Evolutionary conservation across 2,888 invertebrate species (phyloP).

Genomic region (Ametastegia equiseti): DNA sequence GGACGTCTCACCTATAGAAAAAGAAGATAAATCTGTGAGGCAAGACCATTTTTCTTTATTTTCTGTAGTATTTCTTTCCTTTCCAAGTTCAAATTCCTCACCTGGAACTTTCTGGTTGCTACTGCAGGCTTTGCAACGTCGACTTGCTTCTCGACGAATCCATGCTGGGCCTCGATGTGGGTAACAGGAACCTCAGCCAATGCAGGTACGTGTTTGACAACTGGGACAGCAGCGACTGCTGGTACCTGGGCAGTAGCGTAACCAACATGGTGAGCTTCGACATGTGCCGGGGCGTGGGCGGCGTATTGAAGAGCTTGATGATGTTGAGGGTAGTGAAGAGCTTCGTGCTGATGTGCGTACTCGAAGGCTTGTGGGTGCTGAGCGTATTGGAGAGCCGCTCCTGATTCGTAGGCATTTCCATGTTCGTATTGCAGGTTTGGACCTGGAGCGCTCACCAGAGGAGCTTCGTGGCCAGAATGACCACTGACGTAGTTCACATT

Average conservation of each 20-base stretch:
- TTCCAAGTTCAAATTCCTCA: conserved; percentile 49
- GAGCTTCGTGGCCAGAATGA: conserved; percentile 64
- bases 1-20: conserved; percentile 77
- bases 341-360: conserved; percentile 51
- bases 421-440: conserved; percentile 41
- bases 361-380: conserved; percentile 42
- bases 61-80: neutral
- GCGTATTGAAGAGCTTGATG: conserved; percentile 59
- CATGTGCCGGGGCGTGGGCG: conserved; percentile 60
- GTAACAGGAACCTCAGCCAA: conserved; percentile 77
- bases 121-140: conserved; percentile 80
- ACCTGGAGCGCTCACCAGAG: conserved; percentile 59
- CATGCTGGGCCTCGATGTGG: conserved; percentile 76
- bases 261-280: conserved; percentile 67
- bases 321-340: conserved; percentile 52
- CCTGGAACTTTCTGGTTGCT: conserved; percentile 79
- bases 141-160: conserved; percentile 78
- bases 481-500: conserved; percentile 77
- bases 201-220: conserved; percentile 74
- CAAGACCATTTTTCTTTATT: neutral
- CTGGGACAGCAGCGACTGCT: conserved; percentile 69
- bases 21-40: neutral
- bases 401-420: conserved; percentile 35
- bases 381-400: conserved; percentile 48
- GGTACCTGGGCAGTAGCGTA: conserved; percentile 70